A percentile compares a stretch with the other conserved stretches of the same genome.
phyloP scores from a whole-genome alignment of 2,888 invertebrate species.

The Drosophila robusta region DNA sequence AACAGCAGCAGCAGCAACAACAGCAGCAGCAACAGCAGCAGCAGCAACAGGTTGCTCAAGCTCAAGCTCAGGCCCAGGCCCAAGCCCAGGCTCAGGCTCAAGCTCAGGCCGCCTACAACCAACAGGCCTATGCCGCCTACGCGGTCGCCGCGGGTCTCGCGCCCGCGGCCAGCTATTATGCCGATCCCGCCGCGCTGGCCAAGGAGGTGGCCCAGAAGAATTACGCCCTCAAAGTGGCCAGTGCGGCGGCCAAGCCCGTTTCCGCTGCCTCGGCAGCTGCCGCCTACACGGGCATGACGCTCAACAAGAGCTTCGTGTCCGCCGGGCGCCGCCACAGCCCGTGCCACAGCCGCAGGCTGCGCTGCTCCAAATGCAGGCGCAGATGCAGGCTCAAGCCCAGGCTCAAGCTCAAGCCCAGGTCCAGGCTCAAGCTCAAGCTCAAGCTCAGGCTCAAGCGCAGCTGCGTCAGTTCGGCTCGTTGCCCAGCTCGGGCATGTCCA shows the following conservation, averaged over 20 bases:
- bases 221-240: slow-evolving; percentile 89
- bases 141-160: slow-evolving; percentile 76
- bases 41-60: slow-evolving; percentile 44
- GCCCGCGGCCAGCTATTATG: slow-evolving; percentile 49
- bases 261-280: slow-evolving; percentile 84
- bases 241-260: slow-evolving; percentile 49
- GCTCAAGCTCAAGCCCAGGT: slow-evolving; percentile 51
- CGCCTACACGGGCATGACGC: slow-evolving; percentile 89
- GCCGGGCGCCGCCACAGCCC: slow-evolving; percentile 52
- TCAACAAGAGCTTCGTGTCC: slow-evolving; percentile 86
- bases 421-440: slow-evolving; percentile 42
- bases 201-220: slow-evolving; percentile 94
- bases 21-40: slow-evolving; percentile 49
- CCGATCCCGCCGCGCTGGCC: slow-evolving; percentile 89
- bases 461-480: slow-evolving; percentile 64
- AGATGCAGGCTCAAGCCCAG: slow-evolving; percentile 25
- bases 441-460: slow-evolving; percentile 59
- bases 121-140: slow-evolving; percentile 71
- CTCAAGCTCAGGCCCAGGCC: slow-evolving; percentile 54
- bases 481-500: slow-evolving; percentile 68
- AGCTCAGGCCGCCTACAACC: slow-evolving; percentile 66
- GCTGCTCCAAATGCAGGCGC: slow-evolving; percentile 61
- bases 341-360: slow-evolving; percentile 59
- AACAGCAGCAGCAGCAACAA: slow-evolving; percentile 50
- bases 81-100: slow-evolving; percentile 66